Base-by-base conservation (phyloP, 2,797 vertebrate species). In the Pseudopleuronectes americanus region DNA sequence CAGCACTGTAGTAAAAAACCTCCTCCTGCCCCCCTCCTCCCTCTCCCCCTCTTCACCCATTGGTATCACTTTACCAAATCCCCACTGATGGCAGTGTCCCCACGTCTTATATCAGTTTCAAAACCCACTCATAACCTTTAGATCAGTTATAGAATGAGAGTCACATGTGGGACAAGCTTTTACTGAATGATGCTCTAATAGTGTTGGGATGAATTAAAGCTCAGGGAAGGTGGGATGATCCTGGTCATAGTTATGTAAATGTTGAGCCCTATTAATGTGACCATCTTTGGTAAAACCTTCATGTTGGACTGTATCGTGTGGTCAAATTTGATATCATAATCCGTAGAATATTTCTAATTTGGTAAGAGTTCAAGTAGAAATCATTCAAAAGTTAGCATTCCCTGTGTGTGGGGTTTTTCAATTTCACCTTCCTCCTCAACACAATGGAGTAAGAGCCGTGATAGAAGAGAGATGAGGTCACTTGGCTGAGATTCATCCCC, bases 61-160 rank as follows among this genome's bases (percentile, higher is more conserved):
- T n/a, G 55, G 65, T 78, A 58, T 85, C 70, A 76, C 66, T 79
- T 83, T 67, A 70, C 68, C 53, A 58, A 74, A 68, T 28, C 57
- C 62, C 65, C 33, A 69, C 58, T 17, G 26, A 65, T 65, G 66
- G 26, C 47, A 1, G 69, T 72, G 55, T 78, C 64, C 55, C 53
- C 8, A 7, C 43, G 71, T 71, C 21, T 57, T 61, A 77, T 82
- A 77, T 74, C 47, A 76, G 84, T 64, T 80, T 43, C 14, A 66
- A 76, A 83, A 62, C 43, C 43, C 48, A 76, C 51, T 71, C 64
- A 68, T 49, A 68, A 75, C 59, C 23, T 55, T 54, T 13, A 56
- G 28, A 61, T 76, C 49, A 67, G 52, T 57, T 47, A 68, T 60
- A 47, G 51, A 41, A 59, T 61, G 21, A 26, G 55, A 64, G 58